phyloP scores from a whole-genome alignment of 2,888 invertebrate species.

The Stenurella melanura region DNA sequence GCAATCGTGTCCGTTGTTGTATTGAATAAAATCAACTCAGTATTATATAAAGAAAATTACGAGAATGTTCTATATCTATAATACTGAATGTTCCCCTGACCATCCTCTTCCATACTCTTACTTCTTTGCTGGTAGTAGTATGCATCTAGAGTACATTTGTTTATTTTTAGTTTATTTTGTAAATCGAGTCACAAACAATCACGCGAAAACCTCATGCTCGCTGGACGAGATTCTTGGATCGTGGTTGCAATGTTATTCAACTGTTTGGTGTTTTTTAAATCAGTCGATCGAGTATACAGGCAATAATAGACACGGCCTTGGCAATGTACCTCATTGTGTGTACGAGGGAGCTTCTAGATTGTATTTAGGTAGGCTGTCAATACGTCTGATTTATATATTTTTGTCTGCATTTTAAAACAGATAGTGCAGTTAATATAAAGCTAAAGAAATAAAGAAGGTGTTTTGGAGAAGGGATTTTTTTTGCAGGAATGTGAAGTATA shows the following conservation, averaged over 20 bases:
- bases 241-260: background rate
- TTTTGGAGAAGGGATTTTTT: no score
- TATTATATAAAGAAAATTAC: no score
- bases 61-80: no score
- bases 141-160: background rate
- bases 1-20: no score
- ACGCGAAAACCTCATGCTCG: background rate
- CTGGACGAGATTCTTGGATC: background rate
- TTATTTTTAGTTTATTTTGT: constrained; percentile 1
- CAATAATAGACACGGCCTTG: background rate
- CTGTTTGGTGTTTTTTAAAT: background rate
- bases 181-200: background rate
- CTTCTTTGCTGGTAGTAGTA: background rate
- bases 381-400: no score
- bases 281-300: background rate
- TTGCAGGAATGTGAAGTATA: no score
- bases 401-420: no score
- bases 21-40: no score
- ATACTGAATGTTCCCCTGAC: background rate
- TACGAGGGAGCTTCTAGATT: background rate
- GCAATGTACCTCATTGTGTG: background rate
- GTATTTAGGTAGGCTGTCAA: no score
- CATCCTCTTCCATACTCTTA: background rate
- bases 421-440: no score
- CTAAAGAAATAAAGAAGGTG: no score